Conservation (phyloP, 2,797 vertebrate species). For the Tachyglossus aculeatus region DNA sequence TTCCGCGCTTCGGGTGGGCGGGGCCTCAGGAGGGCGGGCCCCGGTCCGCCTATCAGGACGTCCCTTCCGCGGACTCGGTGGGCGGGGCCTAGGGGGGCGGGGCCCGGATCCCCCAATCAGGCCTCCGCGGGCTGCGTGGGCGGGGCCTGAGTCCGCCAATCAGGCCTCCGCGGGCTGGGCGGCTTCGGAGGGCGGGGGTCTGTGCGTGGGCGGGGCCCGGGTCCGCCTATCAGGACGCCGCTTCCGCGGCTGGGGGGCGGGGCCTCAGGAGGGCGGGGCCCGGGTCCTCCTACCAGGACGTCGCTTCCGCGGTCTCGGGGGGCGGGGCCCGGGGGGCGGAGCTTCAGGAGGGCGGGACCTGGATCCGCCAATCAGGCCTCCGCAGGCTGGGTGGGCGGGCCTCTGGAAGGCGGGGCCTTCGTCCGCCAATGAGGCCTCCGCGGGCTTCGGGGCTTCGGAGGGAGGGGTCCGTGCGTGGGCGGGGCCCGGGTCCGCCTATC, state of each 20-base stretch:
- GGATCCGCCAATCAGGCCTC: rapidly evolving
- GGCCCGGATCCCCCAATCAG: no score
- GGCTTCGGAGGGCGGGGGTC: rapidly evolving
- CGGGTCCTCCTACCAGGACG: not conserved
- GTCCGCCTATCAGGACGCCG: rapidly evolving
- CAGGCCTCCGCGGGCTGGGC: rapidly evolving
- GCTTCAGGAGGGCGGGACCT: rapidly evolving
- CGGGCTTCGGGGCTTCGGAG: no score
- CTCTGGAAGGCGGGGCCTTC: no score
- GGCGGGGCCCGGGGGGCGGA: not conserved
- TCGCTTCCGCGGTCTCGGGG: not conserved
- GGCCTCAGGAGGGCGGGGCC: rapidly evolving
- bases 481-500: rapidly evolving
- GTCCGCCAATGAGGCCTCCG: no score
- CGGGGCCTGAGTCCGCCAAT: rapidly evolving
- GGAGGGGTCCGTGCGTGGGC: no score
- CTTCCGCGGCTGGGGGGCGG: rapidly evolving
- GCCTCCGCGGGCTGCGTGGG: no score
- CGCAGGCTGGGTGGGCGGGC: rapidly evolving
- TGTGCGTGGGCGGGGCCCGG: rapidly evolving
- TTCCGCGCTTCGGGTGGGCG: rapidly evolving
- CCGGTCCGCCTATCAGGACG: rapidly evolving
- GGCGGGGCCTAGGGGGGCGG: not conserved
- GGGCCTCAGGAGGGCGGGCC: rapidly evolving
- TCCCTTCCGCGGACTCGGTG: not conserved